These are phyloP conservation scores for Takifugu flavidus DNA, from an alignment of 2,113 vertebrate species.

Conservation along the genomic window DNA sequence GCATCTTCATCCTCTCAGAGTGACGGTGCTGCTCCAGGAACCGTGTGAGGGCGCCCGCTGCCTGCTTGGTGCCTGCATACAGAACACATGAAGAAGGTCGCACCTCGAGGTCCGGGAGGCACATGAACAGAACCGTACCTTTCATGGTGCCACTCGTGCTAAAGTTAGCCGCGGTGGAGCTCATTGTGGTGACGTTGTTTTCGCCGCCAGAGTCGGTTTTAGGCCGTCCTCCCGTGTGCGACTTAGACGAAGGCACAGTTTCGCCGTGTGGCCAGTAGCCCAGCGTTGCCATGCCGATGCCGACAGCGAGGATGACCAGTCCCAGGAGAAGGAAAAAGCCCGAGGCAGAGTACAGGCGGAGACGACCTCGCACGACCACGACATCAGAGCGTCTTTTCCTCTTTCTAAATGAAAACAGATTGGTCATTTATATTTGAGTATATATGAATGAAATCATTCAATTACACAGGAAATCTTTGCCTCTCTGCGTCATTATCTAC, in stretches of 20 bases:
- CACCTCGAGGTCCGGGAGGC: not conserved
- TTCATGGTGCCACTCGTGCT: conserved; percentile 18
- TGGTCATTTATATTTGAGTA: not conserved
- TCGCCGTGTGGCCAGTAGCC: conserved; percentile 95
- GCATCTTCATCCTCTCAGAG: conserved; percentile 97
- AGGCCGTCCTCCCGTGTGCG: not conserved
- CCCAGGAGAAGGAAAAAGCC: conserved; percentile 95
- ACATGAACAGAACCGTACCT: conserved; percentile 24
- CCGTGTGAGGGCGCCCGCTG: conserved; percentile 74
- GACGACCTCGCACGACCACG: conserved; percentile 90
- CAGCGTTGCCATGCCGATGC: conserved; percentile 94
- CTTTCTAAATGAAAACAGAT: conserved; percentile 46
- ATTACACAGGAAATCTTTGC: not conserved
- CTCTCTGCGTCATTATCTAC: conserved; percentile 21
- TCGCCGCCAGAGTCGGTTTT: conserved; percentile 2
- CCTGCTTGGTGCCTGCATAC: conserved; percentile 43
- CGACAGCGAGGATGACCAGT: conserved; percentile 84
- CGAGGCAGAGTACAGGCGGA: conserved; percentile 91
- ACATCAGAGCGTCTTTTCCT: conserved; percentile 87
- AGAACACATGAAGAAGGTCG: not conserved
- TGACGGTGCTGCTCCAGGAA: conserved; percentile 93
- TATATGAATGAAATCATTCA: not conserved
- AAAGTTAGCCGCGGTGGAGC: conserved; percentile 23
- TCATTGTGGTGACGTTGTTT: conserved; percentile 14
- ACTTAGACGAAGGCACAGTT: conserved; percentile 59